Base-by-base conservation (phyloP, 92 coral and sea anemone species). In the Scolanthus callimorphus region DNA sequence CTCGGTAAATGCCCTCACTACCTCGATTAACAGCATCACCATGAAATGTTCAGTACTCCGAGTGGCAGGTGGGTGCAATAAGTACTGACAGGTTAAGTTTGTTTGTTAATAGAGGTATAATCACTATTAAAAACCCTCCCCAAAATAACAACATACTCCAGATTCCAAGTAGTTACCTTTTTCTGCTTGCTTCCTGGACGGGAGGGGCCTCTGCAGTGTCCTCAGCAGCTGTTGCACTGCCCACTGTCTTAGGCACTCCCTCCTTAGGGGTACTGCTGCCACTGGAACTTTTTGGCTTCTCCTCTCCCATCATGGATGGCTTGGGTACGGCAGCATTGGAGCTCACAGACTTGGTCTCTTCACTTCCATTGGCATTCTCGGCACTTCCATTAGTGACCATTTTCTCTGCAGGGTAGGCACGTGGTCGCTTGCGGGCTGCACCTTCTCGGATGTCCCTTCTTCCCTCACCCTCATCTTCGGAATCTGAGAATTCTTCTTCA, bases 391-490 rank as follows among this genome's bases (percentile, higher is more conserved):
- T 91, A 19, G 88, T 59, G 1, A 86, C 90, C 88, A 81, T 81
- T 60, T 90, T 85, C 27, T 85, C 97, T 0, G 57, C 72, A 0
- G 86, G 51, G 26, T 66, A 55, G 43, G 59, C 26, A 24, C 71
- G 71, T 3, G 67, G 86, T 57, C 96, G 80, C 37, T 92, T 92
- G 28, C 83, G 81, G 15, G 67, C 48, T 47, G 80, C 69, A 31
- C 57, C 71, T 55, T 83, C 96, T 60, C 86, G 84, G 12, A 58
- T 39, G 31, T 92, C 96, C 55, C 91, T 71, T 24, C 97, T 77
- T 49, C 85, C 85, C 13, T 92, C 97, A 11, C 92, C 97, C 56
- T 92, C 97, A 45, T 92, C 97, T 79, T 92, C 97, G 31, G 97
- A 92, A 64, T 92, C 97, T 6, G 97, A 92, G 65, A 62, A 88